phyloP scores from a whole-genome alignment of 2,888 invertebrate species.

The Bimastos eiseni region DNA sequence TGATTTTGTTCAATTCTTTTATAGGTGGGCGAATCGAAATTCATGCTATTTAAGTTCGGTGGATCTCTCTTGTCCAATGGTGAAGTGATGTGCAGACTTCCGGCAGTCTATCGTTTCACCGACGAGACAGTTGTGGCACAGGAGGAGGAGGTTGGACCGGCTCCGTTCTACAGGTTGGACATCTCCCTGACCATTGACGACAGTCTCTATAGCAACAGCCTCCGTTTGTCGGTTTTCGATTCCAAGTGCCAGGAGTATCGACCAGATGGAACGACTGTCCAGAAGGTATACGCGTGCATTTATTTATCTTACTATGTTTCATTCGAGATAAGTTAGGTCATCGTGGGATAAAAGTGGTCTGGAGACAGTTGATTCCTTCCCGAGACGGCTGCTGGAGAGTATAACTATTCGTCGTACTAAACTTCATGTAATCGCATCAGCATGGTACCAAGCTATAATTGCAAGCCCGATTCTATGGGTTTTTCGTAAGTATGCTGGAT shows the following conservation, averaged over 20 bases:
- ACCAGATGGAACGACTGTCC: neutral
- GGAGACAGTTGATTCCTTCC: too few species aligned
- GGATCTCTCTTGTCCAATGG: neutral
- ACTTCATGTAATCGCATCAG: too few species aligned
- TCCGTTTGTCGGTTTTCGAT: neutral
- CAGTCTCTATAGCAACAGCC: neutral
- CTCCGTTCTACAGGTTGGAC: slow-evolving; percentile 9
- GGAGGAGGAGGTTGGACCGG: neutral
- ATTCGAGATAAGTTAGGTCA: too few species aligned
- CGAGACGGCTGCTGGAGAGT: too few species aligned
- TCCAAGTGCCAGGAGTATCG: neutral
- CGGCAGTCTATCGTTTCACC: neutral
- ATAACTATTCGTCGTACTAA: too few species aligned
- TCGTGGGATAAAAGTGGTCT: too few species aligned
- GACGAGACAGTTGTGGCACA: neutral
- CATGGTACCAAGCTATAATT: too few species aligned
- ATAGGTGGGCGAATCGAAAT: neutral
- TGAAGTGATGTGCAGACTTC: neutral
- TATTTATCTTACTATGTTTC: too few species aligned
- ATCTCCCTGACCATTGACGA: neutral
- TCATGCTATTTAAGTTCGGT: neutral
- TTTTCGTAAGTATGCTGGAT: too few species aligned
- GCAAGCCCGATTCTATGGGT: too few species aligned
- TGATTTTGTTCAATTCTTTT: neutral
- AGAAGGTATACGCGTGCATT: neutral